Evolutionary conservation across 2,113 vertebrate genomes (phyloP).

Genomic region (Hippocampus barbouri): DNA sequence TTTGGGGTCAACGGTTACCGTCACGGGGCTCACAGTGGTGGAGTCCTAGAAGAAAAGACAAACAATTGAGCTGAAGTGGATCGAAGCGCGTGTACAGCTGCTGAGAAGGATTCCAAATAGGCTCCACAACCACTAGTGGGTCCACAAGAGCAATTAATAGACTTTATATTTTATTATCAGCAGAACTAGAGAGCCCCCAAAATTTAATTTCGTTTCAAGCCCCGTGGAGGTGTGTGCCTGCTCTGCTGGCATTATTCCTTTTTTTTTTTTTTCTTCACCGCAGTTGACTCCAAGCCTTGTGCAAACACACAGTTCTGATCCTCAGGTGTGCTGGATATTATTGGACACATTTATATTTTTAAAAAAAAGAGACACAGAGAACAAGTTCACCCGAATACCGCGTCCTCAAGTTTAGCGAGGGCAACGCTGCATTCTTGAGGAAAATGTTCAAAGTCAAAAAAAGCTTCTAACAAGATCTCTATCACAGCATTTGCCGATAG

Average conservation of each 20-base stretch:
- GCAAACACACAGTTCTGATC: slow-evolving; percentile 29
- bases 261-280: background rate
- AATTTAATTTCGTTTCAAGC: background rate
- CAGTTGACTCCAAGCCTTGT: slow-evolving; percentile 14
- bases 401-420: background rate
- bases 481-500: slow-evolving; percentile 25
- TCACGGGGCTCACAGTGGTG: slow-evolving; percentile 84
- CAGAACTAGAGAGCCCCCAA: background rate
- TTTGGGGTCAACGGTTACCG: slow-evolving; percentile 88
- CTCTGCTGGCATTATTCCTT: background rate
- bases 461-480: slow-evolving; percentile 46
- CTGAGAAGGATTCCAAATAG: background rate
- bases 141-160: background rate
- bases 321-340: slow-evolving; percentile 62
- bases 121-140: background rate
- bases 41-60: slow-evolving; percentile 77
- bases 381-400: background rate
- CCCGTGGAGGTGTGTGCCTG: background rate
- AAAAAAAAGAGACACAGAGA: slow-evolving; percentile 41
- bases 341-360: slow-evolving; percentile 58
- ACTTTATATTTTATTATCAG: background rate
- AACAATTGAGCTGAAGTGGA: background rate
- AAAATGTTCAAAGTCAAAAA: slow-evolving; percentile 47
- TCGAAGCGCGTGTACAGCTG: too few species aligned
- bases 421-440: slow-evolving; percentile 16